Base-by-base conservation (phyloP, 2,797 vertebrate species). In the Oryzias dopingdopingensis region DNA sequence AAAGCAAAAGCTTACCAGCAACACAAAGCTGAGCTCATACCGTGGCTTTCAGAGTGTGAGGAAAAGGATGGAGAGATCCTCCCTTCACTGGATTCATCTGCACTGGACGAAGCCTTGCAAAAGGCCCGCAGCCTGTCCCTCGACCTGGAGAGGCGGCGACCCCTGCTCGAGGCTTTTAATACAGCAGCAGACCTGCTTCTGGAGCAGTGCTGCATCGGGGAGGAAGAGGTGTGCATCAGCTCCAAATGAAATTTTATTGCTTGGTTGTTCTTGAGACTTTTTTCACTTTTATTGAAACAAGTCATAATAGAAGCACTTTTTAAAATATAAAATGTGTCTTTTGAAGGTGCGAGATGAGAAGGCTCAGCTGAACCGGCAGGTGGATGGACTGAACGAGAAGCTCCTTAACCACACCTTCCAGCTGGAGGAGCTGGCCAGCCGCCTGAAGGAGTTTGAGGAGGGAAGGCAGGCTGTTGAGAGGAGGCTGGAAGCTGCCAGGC, bases 381-480 rank as follows among this genome's bases (percentile, higher is more conserved):
- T 96, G 88, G 96, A 99, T 49, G 74, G 84, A 23, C 91, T 99
- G 58, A 93, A 92, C 0, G 95, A 97, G 70, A 89, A 87, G 67
- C 87, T 99, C n/a, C 94, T 95, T 5, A 79, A 80, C 68, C 93
- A 92, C 80, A 89, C 89, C 0, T 89, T 90, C 52, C 94, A 93
- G 79, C 89, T 99, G 45, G 97, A 99, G 70, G 97, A 99, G 77
- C 94, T 99, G 89, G 87, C 92, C 1, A 86, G 94, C 56, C 93
- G 97, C 54, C 91, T 99, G 64, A 97, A 92, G 74, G 97, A 99
- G 86, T 97, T 99, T 72, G 94, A 97, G 51, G 97, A 98, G 56
- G 95, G 93, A 62, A 88, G 93, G 74, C 95, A 93, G 82, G 93
- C 92, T 53, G 96, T 98, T 16, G 95, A 97, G 86, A 93, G 95